Evolutionary conservation across 2,888 invertebrate genomes (phyloP), one percentile per base, ranked within the genome.

Genomic region (Ditylenchus weischeri): DNA sequence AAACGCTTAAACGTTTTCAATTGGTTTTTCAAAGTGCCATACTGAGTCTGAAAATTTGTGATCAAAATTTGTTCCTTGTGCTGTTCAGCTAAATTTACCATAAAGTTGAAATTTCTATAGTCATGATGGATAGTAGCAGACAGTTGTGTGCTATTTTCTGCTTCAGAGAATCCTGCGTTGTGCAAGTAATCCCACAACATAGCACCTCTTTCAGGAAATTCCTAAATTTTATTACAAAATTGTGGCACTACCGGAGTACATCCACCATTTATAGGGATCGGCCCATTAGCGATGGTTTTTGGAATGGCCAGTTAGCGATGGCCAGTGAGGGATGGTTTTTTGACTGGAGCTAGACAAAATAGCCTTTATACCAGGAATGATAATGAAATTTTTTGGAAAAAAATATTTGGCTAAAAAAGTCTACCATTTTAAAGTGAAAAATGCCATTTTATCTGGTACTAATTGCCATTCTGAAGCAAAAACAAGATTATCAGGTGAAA

Each of bases 131-230:
- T 43, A 6, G 15, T 43, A 43, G 43, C 43, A 43, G 43, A 67
- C n/a, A n/a, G 58, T 43, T 63, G 47, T 43, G 35, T 43, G 54
- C 19, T 59, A 47, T 15, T 62, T 64, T 29, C 64, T 48, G 50
- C 18, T 66, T 58, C 38, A 64, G 0, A 75, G 69, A 69, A 79
- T 79, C 4, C 79, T 79, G 23, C 69, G 76, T 43, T 48, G 73
- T 75, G 65, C 76, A 43, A 43, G 43, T 15, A 10, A 43, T 43
- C 72, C 80, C 78, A 80, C 58, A 75, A 78, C 79, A 81, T 80
- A 4, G 76, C 77, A n/a, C 78, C 77, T 13, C 73, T 68, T 60
- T 80, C 79, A 10, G 74, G 73, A 36, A 72, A 63, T 13, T 69
- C 65, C 75, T 69, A 51, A 43, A 65, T 67, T 19, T 29, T 49